Base-by-base conservation (phyloP, 2,797 vertebrate genomes). In the Macropus fuliginosus region DNA sequence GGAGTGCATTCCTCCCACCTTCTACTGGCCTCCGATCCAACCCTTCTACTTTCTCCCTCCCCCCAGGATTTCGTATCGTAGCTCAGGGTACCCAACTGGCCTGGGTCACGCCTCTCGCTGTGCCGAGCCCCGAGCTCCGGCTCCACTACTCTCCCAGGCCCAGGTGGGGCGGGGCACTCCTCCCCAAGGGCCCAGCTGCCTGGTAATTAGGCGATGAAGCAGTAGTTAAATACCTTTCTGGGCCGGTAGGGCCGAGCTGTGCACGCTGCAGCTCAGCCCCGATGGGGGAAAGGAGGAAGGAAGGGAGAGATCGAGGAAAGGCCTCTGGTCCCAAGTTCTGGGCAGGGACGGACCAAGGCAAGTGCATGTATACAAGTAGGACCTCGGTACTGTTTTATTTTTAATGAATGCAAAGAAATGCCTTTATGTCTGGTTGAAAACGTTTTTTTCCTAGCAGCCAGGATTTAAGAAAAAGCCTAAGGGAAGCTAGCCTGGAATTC, bases 181-280 rank as follows among this genome's bases (percentile, higher is more conserved):
- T 95, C 95, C 97, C 95, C 97, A 24, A 29, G 89, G 94, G 97
- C 97, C 97, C 55, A 28, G 95, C 59, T 81, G 0, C n/a, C 90
- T 94, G 92, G 94, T 97, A 98, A 97, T 98, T 97, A 98, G 98
- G 96, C 91, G 96, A 93, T 93, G 97, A 93, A 97, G 93, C 90
- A 10, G 97, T 98, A 97, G 98, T 98, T 98, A 98, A 95, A 97
- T 97, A 59, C 94, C 92, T 97, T 98, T 98, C 97, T 98, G 96
- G 97, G 97, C 97, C 97, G 96, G 93, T 90, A 97, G 94, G 96
- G 90, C 92, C 94, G 3, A 59, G 96, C 95, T 93, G 95, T 74
- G 31, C 87, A 95, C 81, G 95, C 95, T 16, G 1, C 94, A 54
- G 94, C 11, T 2, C 91, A 90, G 91, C 87, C 62, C n/a, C n/a